These are phyloP conservation scores for Zoanthus solanderi DNA, from an alignment of 92 coral and sea anemone genomes.

Conservation along the genomic window DNA sequence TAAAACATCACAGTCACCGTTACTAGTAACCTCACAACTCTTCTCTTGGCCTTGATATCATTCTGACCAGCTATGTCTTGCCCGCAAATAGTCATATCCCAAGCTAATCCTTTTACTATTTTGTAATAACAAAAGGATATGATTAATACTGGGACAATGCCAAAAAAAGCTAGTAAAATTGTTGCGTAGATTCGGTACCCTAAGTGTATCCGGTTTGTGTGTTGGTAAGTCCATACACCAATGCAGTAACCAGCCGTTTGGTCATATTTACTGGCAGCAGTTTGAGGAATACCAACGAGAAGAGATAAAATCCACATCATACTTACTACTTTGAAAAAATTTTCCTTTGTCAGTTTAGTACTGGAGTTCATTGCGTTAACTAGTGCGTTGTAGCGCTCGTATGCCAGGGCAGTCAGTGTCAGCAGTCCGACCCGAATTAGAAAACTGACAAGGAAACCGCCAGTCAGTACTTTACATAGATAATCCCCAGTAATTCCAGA, in stretches of 20 bases:
- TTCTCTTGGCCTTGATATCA: slow-evolving; percentile 24
- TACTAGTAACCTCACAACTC: slow-evolving; percentile 2
- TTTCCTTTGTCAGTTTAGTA: slow-evolving; percentile 22
- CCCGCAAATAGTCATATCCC: slow-evolving; percentile 28
- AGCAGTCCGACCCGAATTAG: slow-evolving; percentile 11
- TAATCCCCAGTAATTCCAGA: slow-evolving; percentile 22
- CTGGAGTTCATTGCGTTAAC: slow-evolving; percentile 18
- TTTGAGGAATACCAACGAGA: slow-evolving; percentile 10
- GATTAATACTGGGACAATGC: not conserved
- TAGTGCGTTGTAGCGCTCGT: slow-evolving; percentile 33
- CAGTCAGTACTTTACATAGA: slow-evolving; percentile 26
- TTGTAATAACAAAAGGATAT: slow-evolving; percentile 31
- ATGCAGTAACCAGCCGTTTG: slow-evolving; percentile 10
- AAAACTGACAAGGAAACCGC: slow-evolving; percentile 15
- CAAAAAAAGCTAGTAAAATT: slow-evolving; percentile 17
- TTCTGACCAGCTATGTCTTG: slow-evolving; percentile 19
- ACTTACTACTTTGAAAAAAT: slow-evolving; percentile 4
- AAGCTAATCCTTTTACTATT: slow-evolving; percentile 28
- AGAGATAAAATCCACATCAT: slow-evolving; percentile 24
- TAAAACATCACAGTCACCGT: slow-evolving; percentile 17
- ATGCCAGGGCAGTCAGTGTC: slow-evolving; percentile 33
- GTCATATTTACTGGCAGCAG: slow-evolving; percentile 18
- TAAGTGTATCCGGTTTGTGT: not conserved
- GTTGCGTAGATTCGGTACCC: slow-evolving; percentile 40
- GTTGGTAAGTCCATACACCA: slow-evolving; percentile 1